These are phyloP conservation scores for Laterallus jamaicensis DNA, from an alignment of 2,113 vertebrate genomes.

Conservation along the genomic window DNA sequence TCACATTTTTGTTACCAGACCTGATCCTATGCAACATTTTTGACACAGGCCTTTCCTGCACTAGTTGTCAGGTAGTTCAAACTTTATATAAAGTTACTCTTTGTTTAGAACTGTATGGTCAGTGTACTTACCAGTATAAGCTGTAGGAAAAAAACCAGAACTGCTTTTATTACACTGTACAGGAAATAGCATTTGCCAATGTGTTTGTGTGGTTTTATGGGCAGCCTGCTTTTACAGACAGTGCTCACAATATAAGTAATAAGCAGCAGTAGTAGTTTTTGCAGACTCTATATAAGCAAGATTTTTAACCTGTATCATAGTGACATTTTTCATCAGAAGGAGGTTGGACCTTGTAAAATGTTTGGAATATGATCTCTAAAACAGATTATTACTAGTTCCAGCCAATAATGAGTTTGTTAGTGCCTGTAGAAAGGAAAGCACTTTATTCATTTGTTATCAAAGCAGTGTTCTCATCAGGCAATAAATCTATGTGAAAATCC, in stretches of 20 bases:
- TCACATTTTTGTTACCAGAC: background rate
- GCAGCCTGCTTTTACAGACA: background rate
- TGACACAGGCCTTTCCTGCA: background rate
- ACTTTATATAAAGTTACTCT: background rate
- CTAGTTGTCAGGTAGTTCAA: background rate
- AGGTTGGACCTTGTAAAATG: background rate
- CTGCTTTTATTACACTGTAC: background rate
- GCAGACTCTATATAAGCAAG: background rate
- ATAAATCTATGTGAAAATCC: background rate
- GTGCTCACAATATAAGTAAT: background rate
- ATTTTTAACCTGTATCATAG: background rate
- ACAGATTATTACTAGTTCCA: background rate
- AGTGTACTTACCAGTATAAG: slow-evolving; percentile 23
- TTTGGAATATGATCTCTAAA: background rate
- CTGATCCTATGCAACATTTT: background rate
- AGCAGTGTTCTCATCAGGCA: background rate
- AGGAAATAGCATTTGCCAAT: slow-evolving; percentile 35
- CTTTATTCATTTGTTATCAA: background rate
- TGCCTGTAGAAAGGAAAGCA: background rate
- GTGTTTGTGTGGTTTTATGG: background rate
- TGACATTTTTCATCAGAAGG: background rate
- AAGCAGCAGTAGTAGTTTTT: background rate
- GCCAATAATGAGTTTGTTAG: background rate
- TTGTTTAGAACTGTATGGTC: background rate
- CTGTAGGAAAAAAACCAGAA: background rate